Evolutionary conservation across 2,113 vertebrate genomes (phyloP).

Genomic region (Coracopsis vasa): DNA sequence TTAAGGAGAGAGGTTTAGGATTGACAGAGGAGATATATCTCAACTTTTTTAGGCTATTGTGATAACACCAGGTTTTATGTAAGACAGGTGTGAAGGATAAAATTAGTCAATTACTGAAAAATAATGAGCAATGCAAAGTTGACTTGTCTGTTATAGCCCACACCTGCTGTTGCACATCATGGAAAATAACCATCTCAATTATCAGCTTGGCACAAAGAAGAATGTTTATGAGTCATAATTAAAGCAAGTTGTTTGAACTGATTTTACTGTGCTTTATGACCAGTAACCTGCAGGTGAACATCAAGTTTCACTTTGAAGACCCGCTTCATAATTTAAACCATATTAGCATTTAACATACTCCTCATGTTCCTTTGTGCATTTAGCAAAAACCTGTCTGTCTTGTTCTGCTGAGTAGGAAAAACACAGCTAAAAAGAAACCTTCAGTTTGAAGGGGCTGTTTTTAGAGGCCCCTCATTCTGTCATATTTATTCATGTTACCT

Average conservation of each 20-base stretch:
- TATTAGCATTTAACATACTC: slow-evolving; percentile 3
- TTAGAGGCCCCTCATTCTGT: slow-evolving; percentile 19
- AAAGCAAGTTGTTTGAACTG: slow-evolving; percentile 24
- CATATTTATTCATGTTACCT: slow-evolving; percentile 15
- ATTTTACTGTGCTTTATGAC: slow-evolving; percentile 43
- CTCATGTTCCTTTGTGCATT: background rate
- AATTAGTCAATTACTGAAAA: slow-evolving; percentile 51
- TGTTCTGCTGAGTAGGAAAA: slow-evolving; percentile 25
- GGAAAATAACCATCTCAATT: slow-evolving; percentile 62
- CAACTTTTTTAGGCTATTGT: background rate
- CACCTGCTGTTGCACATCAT: slow-evolving; percentile 46
- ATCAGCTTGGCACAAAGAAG: slow-evolving; percentile 54
- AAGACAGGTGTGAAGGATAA: slow-evolving; percentile 21
- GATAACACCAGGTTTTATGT: background rate
- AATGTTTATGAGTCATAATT: slow-evolving; percentile 53
- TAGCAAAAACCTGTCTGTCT: background rate
- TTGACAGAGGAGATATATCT: background rate
- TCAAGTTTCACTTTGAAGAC: background rate
- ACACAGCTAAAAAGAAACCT: background rate
- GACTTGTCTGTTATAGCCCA: slow-evolving; percentile 16
- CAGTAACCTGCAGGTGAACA: slow-evolving; percentile 47
- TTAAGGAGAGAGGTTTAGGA: background rate
- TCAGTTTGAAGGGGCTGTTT: background rate
- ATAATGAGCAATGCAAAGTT: slow-evolving; percentile 31
- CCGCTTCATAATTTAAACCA: slow-evolving; percentile 26